Conservation (phyloP, 2,888 invertebrate species). For the Andrena bucephala region DNA sequence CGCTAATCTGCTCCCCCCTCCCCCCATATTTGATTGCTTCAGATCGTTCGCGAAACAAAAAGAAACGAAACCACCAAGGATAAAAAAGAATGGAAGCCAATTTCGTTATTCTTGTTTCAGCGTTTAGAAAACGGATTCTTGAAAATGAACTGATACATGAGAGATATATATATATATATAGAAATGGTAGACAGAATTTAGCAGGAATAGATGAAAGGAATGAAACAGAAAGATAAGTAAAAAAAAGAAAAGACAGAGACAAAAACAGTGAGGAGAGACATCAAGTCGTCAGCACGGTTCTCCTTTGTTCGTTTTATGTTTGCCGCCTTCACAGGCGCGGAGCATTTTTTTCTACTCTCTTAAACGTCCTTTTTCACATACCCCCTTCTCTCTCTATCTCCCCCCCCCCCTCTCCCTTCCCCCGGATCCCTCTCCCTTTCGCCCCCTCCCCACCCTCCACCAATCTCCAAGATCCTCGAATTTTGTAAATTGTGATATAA, state of each 20-base stretch:
- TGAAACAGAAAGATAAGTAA: constrained; percentile 23
- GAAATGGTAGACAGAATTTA: constrained; percentile 23
- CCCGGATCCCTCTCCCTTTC: background rate
- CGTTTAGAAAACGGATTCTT: constrained; percentile 16
- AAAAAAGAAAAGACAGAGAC: constrained; percentile 29
- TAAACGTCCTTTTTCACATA: constrained; percentile 42
- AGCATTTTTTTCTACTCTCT: constrained; percentile 64
- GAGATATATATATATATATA: constrained; percentile 7
- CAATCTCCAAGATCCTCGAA: constrained; percentile 70
- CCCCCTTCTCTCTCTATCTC: background rate
- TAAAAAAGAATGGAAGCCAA: constrained; percentile 17
- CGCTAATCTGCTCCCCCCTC: constrained; percentile 50
- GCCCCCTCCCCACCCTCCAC: background rate
- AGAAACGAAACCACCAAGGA: background rate
- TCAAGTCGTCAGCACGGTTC: constrained; percentile 59
- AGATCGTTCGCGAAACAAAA: constrained; percentile 51
- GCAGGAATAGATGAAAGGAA: constrained; percentile 32
- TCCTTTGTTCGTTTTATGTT: constrained; percentile 65
- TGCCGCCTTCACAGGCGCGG: constrained; percentile 50
- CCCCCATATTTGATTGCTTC: constrained; percentile 56
- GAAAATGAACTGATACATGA: constrained; percentile 32
- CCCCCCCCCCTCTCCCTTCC: background rate
- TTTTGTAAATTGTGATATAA: constrained; percentile 85
- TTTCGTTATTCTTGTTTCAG: constrained; percentile 31
- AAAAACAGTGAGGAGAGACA: constrained; percentile 64